Conservation (phyloP, 2,113 vertebrate species). For the Phyllopteryx taeniolatus region DNA sequence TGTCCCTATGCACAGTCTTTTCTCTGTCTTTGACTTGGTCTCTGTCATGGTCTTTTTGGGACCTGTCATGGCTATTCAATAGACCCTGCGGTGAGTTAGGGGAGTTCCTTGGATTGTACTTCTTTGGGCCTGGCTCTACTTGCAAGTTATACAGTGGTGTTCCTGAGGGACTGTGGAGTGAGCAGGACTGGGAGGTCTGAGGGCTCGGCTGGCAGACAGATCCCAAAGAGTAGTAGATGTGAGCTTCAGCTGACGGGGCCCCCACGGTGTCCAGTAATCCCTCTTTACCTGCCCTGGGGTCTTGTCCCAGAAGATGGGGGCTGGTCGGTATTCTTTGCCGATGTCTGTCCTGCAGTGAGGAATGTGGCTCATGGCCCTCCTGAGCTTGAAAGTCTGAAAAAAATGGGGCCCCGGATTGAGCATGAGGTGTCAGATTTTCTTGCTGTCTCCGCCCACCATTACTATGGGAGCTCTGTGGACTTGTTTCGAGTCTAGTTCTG, state of each 20-base stretch:
- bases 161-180: slow-evolving; percentile 63
- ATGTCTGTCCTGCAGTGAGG: slow-evolving; percentile 67
- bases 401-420: slow-evolving; percentile 49
- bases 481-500: slow-evolving; percentile 48
- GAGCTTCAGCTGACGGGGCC: slow-evolving; percentile 63
- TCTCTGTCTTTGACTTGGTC: slow-evolving; percentile 60
- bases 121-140: slow-evolving; percentile 58
- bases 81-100: slow-evolving; percentile 61
- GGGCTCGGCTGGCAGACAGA: slow-evolving; percentile 57
- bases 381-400: slow-evolving; percentile 58
- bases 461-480: slow-evolving; percentile 58
- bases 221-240: slow-evolving; percentile 73
- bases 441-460: slow-evolving; percentile 69
- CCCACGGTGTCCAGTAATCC: slow-evolving; percentile 54
- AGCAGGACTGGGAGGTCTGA: slow-evolving; percentile 47
- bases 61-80: slow-evolving; percentile 69
- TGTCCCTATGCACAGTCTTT: slow-evolving; percentile 45
- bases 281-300: slow-evolving; percentile 56
- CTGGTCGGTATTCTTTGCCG: slow-evolving; percentile 47
- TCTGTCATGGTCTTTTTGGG: slow-evolving; percentile 53
- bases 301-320: slow-evolving; percentile 58
- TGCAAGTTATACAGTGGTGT: slow-evolving; percentile 62
- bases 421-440: slow-evolving; percentile 53
- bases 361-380: slow-evolving; percentile 68
- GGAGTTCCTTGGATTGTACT: slow-evolving; percentile 60